Evolutionary conservation across 2,797 vertebrate species (phyloP).

Genomic region (Cottoperca gobio): DNA sequence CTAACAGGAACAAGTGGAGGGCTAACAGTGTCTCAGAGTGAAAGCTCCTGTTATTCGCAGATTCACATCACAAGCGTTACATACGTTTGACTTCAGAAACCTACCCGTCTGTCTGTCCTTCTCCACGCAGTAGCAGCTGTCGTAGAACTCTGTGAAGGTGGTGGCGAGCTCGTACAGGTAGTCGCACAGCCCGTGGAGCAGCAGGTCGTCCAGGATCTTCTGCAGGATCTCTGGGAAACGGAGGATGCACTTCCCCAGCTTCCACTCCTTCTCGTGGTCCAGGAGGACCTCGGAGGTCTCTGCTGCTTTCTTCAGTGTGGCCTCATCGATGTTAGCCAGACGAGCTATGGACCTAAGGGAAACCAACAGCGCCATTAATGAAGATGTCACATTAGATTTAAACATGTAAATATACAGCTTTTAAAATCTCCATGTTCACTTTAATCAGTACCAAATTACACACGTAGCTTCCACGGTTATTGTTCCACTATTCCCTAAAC

Average conservation of each 20-base stretch:
- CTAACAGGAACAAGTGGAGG: constrained; percentile 15
- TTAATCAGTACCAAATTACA: too few species aligned
- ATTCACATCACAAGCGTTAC: background rate
- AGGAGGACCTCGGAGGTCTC: constrained; percentile 87
- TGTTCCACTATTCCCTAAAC: too few species aligned
- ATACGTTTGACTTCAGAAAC: background rate
- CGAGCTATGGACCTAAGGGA: constrained; percentile 91
- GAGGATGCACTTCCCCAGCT: constrained; percentile 94
- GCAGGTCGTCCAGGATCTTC: constrained; percentile 94
- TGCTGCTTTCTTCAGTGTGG: constrained; percentile 87
- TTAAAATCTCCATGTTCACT: too few species aligned
- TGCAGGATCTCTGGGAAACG: constrained; percentile 95
- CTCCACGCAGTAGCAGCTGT: constrained; percentile 98
- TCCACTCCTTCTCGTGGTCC: constrained; percentile 98
- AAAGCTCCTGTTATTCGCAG: background rate
- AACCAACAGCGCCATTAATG: rapidly evolving
- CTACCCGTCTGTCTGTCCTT: constrained; percentile 95
- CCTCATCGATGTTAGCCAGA: constrained; percentile 90
- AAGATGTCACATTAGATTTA: rapidly evolving
- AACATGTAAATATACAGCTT: too few species aligned
- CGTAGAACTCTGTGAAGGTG: constrained; percentile 98
- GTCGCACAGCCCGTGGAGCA: constrained; percentile 94
- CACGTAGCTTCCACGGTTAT: too few species aligned
- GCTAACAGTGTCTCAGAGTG: background rate
- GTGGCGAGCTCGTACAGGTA: constrained; percentile 97